These are phyloP conservation scores for Lepidurus apus DNA, from an alignment of 1,140 invertebrate genomes.

Conservation along the genomic window DNA sequence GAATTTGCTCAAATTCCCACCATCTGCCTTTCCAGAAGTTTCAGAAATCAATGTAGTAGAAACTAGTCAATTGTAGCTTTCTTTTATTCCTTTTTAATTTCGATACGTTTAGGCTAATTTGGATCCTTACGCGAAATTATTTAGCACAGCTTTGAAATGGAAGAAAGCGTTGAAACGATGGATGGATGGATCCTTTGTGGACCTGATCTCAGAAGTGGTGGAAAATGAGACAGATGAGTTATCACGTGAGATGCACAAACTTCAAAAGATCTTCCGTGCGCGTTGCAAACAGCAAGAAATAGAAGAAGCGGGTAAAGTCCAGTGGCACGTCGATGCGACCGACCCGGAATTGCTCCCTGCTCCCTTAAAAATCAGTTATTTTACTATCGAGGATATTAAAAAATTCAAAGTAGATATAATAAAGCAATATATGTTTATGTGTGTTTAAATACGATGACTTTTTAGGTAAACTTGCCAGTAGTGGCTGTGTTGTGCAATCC, in stretches of 20 bases:
- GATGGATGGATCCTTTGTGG: constrained; percentile 85
- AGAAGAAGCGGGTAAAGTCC: constrained; percentile 45
- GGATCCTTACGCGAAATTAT: constrained; percentile 52
- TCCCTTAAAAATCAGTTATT: constrained; percentile 65
- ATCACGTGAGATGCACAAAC: constrained; percentile 67
- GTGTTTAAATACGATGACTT: constrained; percentile 36
- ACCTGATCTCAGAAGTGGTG: constrained; percentile 64
- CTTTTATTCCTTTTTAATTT: constrained; percentile 63
- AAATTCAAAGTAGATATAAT: constrained; percentile 59
- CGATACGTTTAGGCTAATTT: constrained; percentile 52
- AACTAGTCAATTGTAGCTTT: constrained; percentile 76
- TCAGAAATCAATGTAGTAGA: constrained; percentile 59
- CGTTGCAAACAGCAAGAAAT: constrained; percentile 62
- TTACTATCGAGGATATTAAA: constrained; percentile 65
- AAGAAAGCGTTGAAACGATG: constrained; percentile 73
- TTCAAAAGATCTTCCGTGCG: constrained; percentile 71
- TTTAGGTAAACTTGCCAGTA: constrained; percentile 67
- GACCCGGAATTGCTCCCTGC: constrained; percentile 68
- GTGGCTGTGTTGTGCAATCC: constrained; percentile 81
- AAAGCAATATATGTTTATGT: background rate
- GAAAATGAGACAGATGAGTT: constrained; percentile 66
- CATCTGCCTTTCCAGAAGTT: constrained; percentile 65
- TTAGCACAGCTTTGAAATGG: constrained; percentile 61
- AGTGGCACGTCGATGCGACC: constrained; percentile 60
- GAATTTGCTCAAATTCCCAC: constrained; percentile 70